phyloP scores from a whole-genome alignment of 2,113 vertebrate species.

The Pao palembangensis region DNA sequence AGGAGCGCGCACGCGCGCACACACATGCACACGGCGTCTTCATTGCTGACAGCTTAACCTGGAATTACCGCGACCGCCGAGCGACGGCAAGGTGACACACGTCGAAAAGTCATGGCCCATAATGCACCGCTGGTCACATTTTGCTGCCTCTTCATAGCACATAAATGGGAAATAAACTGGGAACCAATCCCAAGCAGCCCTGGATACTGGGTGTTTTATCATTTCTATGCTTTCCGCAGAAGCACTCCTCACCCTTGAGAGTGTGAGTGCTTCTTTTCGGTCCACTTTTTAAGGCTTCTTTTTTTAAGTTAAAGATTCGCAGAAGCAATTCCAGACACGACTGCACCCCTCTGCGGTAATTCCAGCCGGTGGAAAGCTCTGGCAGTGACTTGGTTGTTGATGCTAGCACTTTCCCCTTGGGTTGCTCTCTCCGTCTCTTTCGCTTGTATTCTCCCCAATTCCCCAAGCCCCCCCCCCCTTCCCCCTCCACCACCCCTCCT shows the following conservation, averaged over 20 bases:
- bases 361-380: conserved; percentile 64
- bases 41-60: conserved; percentile 62
- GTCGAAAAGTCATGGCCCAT: conserved; percentile 41
- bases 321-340: conserved; percentile 66
- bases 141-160: conserved; percentile 17
- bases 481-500: conserved; percentile 20
- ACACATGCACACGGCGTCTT: conserved; percentile 35
- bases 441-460: conserved; percentile 52
- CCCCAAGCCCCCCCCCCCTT: conserved; percentile 8
- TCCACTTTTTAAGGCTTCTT: conserved; percentile 17
- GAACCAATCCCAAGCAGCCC: conserved; percentile 32
- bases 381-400: conserved; percentile 75
- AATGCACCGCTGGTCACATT: conserved; percentile 34
- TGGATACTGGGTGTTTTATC: conserved; percentile 18
- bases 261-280: conserved; percentile 29
- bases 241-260: conserved; percentile 40
- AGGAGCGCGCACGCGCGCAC: conserved; percentile 48
- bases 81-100: conserved; percentile 54
- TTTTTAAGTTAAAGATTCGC: conserved; percentile 65
- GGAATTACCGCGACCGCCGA: conserved; percentile 38
- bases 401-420: conserved; percentile 65
- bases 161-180: conserved; percentile 37
- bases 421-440: conserved; percentile 58
- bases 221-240: conserved; percentile 14
- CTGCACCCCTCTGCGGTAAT: conserved; percentile 61